Evolutionary conservation across 2,888 invertebrate species (phyloP).

Genomic region (Drosophila dives): DNA sequence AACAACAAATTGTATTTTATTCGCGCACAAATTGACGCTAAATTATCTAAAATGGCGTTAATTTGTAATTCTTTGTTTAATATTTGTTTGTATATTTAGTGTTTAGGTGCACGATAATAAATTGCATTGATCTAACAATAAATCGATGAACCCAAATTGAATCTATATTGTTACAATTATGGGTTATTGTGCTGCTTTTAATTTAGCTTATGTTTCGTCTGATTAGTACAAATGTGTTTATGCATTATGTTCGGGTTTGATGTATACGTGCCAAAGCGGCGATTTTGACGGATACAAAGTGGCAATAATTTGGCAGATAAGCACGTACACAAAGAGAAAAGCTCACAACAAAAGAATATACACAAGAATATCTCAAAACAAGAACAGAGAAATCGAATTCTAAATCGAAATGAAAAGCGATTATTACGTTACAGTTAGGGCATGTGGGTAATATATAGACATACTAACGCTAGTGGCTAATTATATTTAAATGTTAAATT

Average conservation of each 20-base stretch:
- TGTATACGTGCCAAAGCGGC: slow-evolving; percentile 16
- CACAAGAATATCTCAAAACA: slow-evolving; percentile 38
- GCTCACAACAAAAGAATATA: slow-evolving; percentile 53
- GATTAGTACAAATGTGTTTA: slow-evolving; percentile 42
- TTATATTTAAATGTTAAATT: slow-evolving; percentile 75
- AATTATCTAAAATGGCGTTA: slow-evolving; percentile 41
- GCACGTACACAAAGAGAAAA: slow-evolving; percentile 42
- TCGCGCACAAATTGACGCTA: slow-evolving; percentile 3
- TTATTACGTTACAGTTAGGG: slow-evolving; percentile 40
- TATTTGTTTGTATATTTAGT: slow-evolving; percentile 20
- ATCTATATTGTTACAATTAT: slow-evolving; percentile 41
- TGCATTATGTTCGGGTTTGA: slow-evolving; percentile 19
- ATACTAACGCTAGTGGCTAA: slow-evolving; percentile 73
- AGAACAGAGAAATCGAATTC: slow-evolving; percentile 10
- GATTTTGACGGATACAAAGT: slow-evolving; percentile 48
- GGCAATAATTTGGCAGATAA: slow-evolving; percentile 81
- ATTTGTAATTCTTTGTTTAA: slow-evolving; percentile 22
- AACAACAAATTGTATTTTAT: slow-evolving; percentile 39
- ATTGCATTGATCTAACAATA: slow-evolving; percentile 74
- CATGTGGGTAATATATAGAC: slow-evolving; percentile 48
- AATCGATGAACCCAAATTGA: slow-evolving; percentile 51
- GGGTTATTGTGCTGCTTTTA: slow-evolving; percentile 31
- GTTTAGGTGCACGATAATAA: slow-evolving; percentile 70
- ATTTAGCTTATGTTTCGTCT: slow-evolving; percentile 25
- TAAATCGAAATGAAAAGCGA: slow-evolving; percentile 30